Percentiles rank a stretch among this genome's conserved stretches.
phyloP scores from a whole-genome alignment of 2,797 vertebrate species.

The Channallabes apus region DNA sequence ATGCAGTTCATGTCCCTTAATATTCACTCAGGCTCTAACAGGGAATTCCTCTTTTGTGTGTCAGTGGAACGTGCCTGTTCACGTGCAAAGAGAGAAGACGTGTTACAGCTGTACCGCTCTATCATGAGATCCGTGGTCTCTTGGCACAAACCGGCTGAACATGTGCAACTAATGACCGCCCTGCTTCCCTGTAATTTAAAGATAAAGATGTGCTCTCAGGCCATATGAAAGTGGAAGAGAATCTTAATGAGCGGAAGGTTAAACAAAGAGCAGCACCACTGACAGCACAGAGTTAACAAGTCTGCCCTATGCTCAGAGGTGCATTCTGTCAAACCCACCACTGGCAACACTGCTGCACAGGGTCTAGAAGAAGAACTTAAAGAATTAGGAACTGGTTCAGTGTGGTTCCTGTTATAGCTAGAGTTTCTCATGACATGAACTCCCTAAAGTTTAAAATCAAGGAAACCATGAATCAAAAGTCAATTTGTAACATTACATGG shows the following conservation, averaged over 20 bases:
- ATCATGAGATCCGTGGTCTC: background rate
- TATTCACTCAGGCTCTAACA: background rate
- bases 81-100: background rate
- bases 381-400: conserved; percentile 6
- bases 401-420: background rate
- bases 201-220: conserved; percentile 43
- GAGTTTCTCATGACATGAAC: conserved; percentile 14
- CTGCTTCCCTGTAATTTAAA: conserved; percentile 42
- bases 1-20: background rate
- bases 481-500: conserved; percentile 58
- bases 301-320: conserved; percentile 8
- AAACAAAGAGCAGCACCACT: conserved; percentile 43
- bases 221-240: conserved; percentile 17
- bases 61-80: background rate
- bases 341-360: conserved; percentile 14
- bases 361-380: no score
- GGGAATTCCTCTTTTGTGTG: background rate
- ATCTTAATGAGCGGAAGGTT: conserved; percentile 42
- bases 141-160: conserved; percentile 12
- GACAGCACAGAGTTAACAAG: conserved; percentile 45
- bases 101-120: background rate
- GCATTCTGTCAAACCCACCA: conserved; percentile 40
- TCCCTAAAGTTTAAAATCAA: no score
- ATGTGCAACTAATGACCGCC: conserved; percentile 40
- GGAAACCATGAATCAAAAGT: conserved; percentile 34